A percentile compares a stretch with the other conserved stretches of the same genome.
Conservation (phyloP, 2,113 vertebrate species). For the Empidonax alnorum region DNA sequence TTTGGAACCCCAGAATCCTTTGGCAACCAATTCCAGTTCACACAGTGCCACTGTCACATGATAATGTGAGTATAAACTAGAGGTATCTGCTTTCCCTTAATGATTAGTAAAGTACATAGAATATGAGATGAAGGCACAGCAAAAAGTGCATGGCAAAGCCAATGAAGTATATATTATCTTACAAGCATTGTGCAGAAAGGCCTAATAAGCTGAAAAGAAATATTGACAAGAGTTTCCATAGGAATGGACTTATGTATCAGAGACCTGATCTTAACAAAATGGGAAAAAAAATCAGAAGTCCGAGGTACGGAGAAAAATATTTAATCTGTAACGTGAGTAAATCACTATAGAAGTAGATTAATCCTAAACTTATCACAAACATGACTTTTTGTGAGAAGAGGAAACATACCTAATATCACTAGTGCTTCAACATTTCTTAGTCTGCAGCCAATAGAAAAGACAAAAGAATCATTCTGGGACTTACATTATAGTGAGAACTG, state of each 20-base stretch:
- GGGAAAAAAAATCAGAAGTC: background rate
- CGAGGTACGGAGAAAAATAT: background rate
- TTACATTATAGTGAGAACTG: background rate
- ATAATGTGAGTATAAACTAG: constrained; percentile 71
- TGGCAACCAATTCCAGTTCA: constrained; percentile 86
- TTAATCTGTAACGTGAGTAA: background rate
- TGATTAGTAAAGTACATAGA: background rate
- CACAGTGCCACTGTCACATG: constrained; percentile 73
- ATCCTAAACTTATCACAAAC: background rate
- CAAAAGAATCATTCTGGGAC: background rate
- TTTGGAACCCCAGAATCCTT: constrained; percentile 72
- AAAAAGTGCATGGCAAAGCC: background rate
- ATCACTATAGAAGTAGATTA: background rate
- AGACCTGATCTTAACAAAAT: background rate
- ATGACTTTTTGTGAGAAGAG: background rate
- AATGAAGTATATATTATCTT: background rate
- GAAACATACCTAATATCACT: background rate
- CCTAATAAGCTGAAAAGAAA: background rate
- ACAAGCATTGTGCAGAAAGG: background rate
- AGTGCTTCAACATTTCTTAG: background rate
- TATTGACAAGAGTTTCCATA: background rate
- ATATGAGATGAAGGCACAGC: background rate
- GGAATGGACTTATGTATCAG: background rate
- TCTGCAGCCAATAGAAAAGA: background rate
- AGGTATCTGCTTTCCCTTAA: background rate